These are phyloP conservation scores for Microtus oregoni DNA, from an alignment of 2,113 vertebrate genomes.

Conservation along the genomic window DNA sequence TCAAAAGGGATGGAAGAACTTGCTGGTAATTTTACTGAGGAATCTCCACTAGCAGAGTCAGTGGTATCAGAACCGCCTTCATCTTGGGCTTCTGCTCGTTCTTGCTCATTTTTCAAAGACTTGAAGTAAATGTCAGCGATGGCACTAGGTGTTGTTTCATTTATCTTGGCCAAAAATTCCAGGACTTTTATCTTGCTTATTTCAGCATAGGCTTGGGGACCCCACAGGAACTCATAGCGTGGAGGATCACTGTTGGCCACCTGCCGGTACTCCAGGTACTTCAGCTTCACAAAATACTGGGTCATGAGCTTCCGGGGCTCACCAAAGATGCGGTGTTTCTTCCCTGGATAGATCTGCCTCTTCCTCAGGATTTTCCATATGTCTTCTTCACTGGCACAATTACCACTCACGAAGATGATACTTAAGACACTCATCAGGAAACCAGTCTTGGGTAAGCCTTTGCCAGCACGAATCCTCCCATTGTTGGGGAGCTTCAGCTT, in stretches of 20 bases:
- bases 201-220: neutral
- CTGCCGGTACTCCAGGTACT: neutral
- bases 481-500: constrained; percentile 63
- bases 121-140: neutral
- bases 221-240: constrained; percentile 42
- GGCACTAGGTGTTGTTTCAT: neutral
- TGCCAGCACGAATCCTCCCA: constrained; percentile 26
- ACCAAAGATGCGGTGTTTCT: constrained; percentile 7
- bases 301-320: constrained; percentile 14
- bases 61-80: too few relatives aligned
- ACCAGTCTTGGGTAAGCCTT: constrained; percentile 42
- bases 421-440: constrained; percentile 57
- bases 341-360: neutral
- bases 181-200: neutral
- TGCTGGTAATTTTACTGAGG: too few relatives aligned
- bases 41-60: too few relatives aligned
- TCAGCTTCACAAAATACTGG: constrained; percentile 1
- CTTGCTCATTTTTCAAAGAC: too few relatives aligned
- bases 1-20: neutral
- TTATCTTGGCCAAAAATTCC: neutral
- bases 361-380: constrained; percentile 49
- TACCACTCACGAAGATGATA: constrained; percentile 44
- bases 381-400: constrained; percentile 16
- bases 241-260: neutral
- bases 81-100: too few relatives aligned